phyloP scores from a whole-genome alignment of 1,140 invertebrate species.

The Orchestia grillus region DNA sequence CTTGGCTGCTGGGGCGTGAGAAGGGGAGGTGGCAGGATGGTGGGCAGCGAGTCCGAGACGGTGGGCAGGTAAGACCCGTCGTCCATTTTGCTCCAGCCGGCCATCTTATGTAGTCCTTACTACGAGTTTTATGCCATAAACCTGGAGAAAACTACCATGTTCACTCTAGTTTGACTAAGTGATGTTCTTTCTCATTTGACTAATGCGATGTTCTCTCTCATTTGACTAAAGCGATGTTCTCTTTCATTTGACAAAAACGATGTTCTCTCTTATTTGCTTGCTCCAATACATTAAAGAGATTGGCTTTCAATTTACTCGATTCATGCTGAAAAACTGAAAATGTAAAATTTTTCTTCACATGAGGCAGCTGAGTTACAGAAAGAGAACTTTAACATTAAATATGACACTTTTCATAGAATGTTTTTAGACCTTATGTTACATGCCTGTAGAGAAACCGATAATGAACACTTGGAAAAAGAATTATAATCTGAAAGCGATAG shows the following conservation, averaged over 20 bases:
- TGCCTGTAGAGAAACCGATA: no score
- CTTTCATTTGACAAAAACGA: background rate
- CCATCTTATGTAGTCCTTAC: slow-evolving; percentile 7
- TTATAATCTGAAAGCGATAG: background rate
- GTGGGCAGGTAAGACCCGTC: slow-evolving; percentile 32
- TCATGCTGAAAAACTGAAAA: background rate
- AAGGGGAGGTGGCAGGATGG: background rate
- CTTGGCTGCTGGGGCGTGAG: background rate
- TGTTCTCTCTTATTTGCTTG: background rate
- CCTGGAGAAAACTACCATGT: no score
- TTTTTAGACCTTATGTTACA: background rate
- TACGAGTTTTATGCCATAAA: no score
- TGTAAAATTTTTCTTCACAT: background rate
- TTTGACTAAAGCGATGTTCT: background rate
- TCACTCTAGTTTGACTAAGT: no score
- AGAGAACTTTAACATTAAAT: background rate
- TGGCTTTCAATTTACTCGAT: background rate
- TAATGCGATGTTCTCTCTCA: background rate
- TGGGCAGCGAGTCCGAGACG: background rate
- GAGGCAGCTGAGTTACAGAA: background rate
- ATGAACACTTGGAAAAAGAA: background rate
- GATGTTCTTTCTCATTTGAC: background rate
- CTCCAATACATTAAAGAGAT: background rate
- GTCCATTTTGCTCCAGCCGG: background rate
- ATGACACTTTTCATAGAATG: background rate